phyloP scores from a whole-genome alignment of 2,797 vertebrate species.

The Rhabdomys pumilio region DNA sequence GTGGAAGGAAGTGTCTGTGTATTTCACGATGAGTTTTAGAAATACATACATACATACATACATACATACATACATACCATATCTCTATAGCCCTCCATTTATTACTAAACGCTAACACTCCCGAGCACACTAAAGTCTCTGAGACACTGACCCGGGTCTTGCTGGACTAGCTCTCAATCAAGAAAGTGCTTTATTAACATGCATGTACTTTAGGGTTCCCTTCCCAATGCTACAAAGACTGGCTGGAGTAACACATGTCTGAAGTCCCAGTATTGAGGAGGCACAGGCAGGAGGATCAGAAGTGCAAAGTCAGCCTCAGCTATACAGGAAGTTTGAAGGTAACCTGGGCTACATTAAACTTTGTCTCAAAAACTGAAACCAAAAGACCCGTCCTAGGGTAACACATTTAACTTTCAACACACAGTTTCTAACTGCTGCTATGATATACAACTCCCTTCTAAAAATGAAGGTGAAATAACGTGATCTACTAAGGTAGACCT shows the following conservation, averaged over 20 bases:
- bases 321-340: background rate
- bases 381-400: background rate
- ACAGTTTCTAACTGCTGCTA: background rate
- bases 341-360: background rate
- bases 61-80: too few species aligned
- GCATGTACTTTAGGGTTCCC: too few species aligned
- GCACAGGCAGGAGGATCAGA: background rate
- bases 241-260: background rate
- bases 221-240: background rate
- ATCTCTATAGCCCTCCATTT: background rate
- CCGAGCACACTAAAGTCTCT: background rate
- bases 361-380: background rate
- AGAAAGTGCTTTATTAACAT: background rate
- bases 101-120: background rate
- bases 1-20: background rate
- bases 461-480: background rate
- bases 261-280: background rate
- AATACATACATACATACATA: background rate
- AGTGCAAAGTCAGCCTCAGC: background rate
- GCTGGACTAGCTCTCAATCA: background rate
- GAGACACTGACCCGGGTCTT: background rate
- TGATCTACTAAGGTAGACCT: background rate
- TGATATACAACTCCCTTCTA: background rate
- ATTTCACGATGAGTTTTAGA: background rate
- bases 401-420: background rate